Base-by-base conservation (phyloP, 1,140 invertebrate genomes). In the Anastatus disparis region DNA sequence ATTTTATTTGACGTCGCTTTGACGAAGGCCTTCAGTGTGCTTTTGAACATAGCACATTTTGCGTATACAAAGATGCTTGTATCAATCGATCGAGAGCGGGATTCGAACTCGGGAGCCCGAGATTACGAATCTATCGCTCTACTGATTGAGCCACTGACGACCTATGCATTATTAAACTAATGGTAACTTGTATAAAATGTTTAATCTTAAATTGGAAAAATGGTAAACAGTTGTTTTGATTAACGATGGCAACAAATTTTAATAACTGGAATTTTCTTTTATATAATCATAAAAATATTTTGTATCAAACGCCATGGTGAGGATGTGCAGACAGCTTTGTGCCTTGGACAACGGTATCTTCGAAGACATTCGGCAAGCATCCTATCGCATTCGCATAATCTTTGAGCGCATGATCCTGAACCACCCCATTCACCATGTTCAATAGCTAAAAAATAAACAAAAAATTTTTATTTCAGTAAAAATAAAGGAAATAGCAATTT, bases 341-440 rank as follows among this genome's bases (percentile, higher is more conserved):
- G 84, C 4, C 84, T 85, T 0, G 95, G 95, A 81, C 95, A 97
- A 1, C 89, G 89, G 82, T 91, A 94, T 56, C 88, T 84, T 55
- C 88, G 87, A 2, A 96, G 85, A 79, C 95, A 97, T 79, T 93
- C 89, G 0, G 94, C 92, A 70, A 97, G 89, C 31, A 89, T 83
- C 64, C 93, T 85, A 79, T 96, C 95, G 79, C 95, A 97, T 81
- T 96, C 93, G 78, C 95, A 97, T 2, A 96, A 86, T 22, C 92
- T 88, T 27, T 91, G 89, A 0, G 93, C 90, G 79, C 94, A 97
- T 2, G 88, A 88, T 61, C 88, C 88, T 6, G 88, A 82, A 20
- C 88, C 87, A 61, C 90, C 89, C 82, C 88, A 89, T 78, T 88
- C 87, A 71, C 90, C 87, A 76, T 93, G 90, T 72, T 92, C 90